Conservation (phyloP, 2,888 invertebrate genomes). For the Muschampia plurimacula region DNA sequence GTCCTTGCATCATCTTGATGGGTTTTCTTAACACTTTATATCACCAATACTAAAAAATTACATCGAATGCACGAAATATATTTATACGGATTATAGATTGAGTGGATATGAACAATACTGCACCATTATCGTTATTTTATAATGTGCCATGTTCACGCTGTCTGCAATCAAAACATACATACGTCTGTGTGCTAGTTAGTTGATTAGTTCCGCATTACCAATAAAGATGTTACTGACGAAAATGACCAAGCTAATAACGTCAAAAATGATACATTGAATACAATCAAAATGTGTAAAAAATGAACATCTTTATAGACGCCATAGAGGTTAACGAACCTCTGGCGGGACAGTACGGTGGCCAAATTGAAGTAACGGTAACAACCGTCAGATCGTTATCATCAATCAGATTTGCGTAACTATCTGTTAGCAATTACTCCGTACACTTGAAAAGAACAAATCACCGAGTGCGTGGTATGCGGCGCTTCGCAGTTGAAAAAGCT, state of each 20-base stretch:
- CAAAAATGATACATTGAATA: constrained; percentile 39
- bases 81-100: constrained; percentile 27
- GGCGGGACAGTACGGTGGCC: constrained; percentile 73
- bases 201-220: constrained; percentile 56
- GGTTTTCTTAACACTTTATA: constrained; percentile 57
- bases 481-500: constrained; percentile 46
- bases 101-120: constrained; percentile 49
- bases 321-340: constrained; percentile 70
- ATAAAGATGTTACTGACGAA: constrained; percentile 51
- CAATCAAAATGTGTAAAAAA: constrained; percentile 51
- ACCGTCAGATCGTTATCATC: constrained; percentile 77
- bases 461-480: constrained; percentile 63
- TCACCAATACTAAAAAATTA: constrained; percentile 52
- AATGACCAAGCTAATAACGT: constrained; percentile 33
- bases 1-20: constrained; percentile 81
- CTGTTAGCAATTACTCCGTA: constrained; percentile 76
- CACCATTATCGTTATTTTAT: constrained; percentile 60
- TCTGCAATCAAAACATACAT: constrained; percentile 24
- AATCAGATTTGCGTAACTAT: constrained; percentile 84
- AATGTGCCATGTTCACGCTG: constrained; percentile 62
- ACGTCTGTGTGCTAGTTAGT: constrained; percentile 35
- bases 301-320: constrained; percentile 42
- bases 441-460: constrained; percentile 63
- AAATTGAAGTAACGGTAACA: constrained; percentile 81
- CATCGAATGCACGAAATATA: constrained; percentile 35